Base-by-base conservation (phyloP, 2,113 vertebrate genomes). In the Bujurquina vittata region DNA sequence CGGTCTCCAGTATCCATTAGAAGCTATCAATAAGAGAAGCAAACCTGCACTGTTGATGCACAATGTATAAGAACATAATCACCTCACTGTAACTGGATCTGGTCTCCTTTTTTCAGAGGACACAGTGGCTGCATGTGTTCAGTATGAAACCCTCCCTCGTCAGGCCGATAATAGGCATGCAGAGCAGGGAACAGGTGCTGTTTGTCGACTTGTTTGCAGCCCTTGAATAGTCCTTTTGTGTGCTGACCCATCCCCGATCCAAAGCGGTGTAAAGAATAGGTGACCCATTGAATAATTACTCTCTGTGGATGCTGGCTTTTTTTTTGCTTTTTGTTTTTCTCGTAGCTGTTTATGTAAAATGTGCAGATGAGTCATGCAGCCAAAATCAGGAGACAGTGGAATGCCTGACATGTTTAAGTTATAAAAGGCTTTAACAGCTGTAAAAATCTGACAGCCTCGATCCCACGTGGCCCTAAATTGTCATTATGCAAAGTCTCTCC, bases 101-200 rank as follows among this genome's bases (percentile, higher is more conserved):
- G 52, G 61, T 74, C 8, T 59, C 43, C 57, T 85, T 65, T 62
- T 80, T 63, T 37, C n/a, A 20, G 61, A 58, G 43, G 33, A 72
- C 61, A 74, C 81, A 82, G 84, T 86, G 81, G 80, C 75, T 65
- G 18, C 62, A 62, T 88, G 83, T 81, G 79, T 79, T 88, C 77
- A 73, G 63, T 0, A 10, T 10, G 65, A 81, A 79, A 83, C 88
- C 84, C 88, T 62, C 88, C 89, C 54, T 40, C 43, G n/a, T 55
- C 62, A 31, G 56, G 58, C 73, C 59, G 79, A 89, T 92, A 85
- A 94, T 84, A 65, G 88, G 43, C 86, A 23, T 61, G 63, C 60
- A 63, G 80, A 61, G 72, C 75, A 54, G 60, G 79, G 85, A 93
- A 93, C 94, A 95, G 94, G 94, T 95, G 93, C 89, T 75, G 78